Base-by-base conservation (phyloP, 2,888 invertebrate genomes). In the Lypha dubia region DNA sequence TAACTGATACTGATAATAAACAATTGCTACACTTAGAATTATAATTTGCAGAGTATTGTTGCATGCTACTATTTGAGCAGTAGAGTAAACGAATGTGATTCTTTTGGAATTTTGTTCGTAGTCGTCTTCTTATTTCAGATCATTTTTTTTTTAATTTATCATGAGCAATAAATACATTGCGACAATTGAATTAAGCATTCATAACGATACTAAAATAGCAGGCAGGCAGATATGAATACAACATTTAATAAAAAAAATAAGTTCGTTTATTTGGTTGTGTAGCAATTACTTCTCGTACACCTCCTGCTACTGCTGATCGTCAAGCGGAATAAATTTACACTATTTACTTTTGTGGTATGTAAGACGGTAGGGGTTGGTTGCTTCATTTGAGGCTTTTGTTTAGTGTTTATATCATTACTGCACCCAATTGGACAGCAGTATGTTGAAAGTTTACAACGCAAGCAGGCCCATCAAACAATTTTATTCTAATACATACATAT, bases 111-210 rank as follows among this genome's bases (percentile, higher is more conserved):
- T 41, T 63, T 56, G 24, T 58, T 32, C 20, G 44, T 46, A 53
- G 32, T 44, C 20, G 56, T 58, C 35, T 65, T 65, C 4, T 44
- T 70, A 24, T 35, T 46, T 73, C 9, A 58, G n/a, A 24, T 38
- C 53, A 35, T 71, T 11, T 17, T 11, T 70, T 22, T 22, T n/a
- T n/a, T 28, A 28, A 4, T 28, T 1, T 56, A 28, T 28, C 71
- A 76, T 62, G 38, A 76, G 60, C 41, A 51, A 56, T 60, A 46
- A 51, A 56, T 60, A 46, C 70, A 75, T 80, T 81, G 77, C 81
- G 77, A 44, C 81, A 84, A 81, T 81, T 81, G 74, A 81, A 81
- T 81, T 81, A 84, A 79, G 81, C 65, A 84, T 79, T 75, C 77
- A 77, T 65, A 70, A 51, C 68, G 74, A 63, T 67, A 68, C 60